Evolutionary conservation across 2,797 vertebrate species (phyloP), one percentile per base, ranked within the genome.

Genomic region (Fistularia tabacaria): DNA sequence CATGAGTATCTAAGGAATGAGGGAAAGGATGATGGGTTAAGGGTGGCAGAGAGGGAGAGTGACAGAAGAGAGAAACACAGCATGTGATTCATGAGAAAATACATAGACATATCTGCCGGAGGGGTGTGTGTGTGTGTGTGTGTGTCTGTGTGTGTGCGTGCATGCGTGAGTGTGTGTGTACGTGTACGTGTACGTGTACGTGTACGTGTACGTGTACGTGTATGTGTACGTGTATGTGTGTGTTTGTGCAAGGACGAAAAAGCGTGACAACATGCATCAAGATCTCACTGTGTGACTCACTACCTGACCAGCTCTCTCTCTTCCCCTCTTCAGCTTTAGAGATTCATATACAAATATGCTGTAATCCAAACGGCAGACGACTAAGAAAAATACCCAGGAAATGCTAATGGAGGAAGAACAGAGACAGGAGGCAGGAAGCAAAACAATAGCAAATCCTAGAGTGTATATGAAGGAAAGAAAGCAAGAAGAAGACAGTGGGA

Each of bases 241-340:
- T 25, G 25, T 25, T 25, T 25, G 25, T 25, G 25, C 25, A 25
- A 25, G 25, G 25, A 5, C 62, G 46, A 60, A 14, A 45, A 11
- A 57, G 56, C 45, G 59, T 72, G 74, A 74, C 76, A 73, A 54
- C 57, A 40, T 3, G 13, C 59, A 77, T 80, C 67, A 76, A 70
- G 50, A 70, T 80, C 71, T 70, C 54, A 64, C 42, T 46, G 49
- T 41, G 46, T 77, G 74, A 78, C 59, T 78, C 74, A 81, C 53
- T 53, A 75, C 62, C 62, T 80, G 66, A 76, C 69, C 56, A 44
- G 10, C 52, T 61, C 53, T 54, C 49, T 38, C 8, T 3, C 10
- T 59, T n/a, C 58, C 57, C 55, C 12, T 44, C 54, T 25, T 25
- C 25, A 25, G 2, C 5, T 25, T 25, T 25, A 3, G 25, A 25